Evolutionary conservation across 2,113 vertebrate species (phyloP).

Genomic region (Tupaia tana): DNA sequence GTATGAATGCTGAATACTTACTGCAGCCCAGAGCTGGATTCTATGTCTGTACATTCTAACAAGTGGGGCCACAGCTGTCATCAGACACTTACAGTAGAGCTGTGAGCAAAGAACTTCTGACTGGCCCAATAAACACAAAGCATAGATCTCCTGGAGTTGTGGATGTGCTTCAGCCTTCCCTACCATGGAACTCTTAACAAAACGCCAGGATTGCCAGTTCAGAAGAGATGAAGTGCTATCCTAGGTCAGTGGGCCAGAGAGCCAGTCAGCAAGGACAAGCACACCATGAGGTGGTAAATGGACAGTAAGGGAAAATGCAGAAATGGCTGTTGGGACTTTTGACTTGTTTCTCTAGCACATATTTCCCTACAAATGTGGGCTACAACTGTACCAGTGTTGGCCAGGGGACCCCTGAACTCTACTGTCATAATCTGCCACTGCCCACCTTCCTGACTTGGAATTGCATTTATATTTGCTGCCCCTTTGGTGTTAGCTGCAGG

Average conservation of each 20-base stretch:
- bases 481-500: constrained; percentile 3
- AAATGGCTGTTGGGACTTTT: not conserved
- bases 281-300: not conserved
- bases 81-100: not conserved
- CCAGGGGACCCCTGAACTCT: not conserved
- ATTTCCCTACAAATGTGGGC: not conserved
- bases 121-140: rapidly evolving
- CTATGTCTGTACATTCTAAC: not conserved
- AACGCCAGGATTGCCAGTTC: not conserved
- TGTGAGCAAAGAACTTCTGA: not conserved
- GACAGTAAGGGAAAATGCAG: not conserved
- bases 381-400: not conserved
- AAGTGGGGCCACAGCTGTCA: not conserved
- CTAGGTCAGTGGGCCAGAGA: not conserved
- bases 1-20: rapidly evolving
- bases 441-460: not conserved
- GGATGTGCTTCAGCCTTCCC: not conserved
- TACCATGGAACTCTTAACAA: not conserved
- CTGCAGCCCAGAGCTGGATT: too few relatives aligned
- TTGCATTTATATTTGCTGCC: constrained; percentile 28
- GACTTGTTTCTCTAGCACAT: too few relatives aligned
- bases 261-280: not conserved
- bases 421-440: too few relatives aligned
- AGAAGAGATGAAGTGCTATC: not conserved
- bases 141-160: too few relatives aligned